Evolutionary conservation across 2,888 invertebrate genomes (phyloP), one percentile per base, ranked within the genome.

Genomic region (Cinara cedri): DNA sequence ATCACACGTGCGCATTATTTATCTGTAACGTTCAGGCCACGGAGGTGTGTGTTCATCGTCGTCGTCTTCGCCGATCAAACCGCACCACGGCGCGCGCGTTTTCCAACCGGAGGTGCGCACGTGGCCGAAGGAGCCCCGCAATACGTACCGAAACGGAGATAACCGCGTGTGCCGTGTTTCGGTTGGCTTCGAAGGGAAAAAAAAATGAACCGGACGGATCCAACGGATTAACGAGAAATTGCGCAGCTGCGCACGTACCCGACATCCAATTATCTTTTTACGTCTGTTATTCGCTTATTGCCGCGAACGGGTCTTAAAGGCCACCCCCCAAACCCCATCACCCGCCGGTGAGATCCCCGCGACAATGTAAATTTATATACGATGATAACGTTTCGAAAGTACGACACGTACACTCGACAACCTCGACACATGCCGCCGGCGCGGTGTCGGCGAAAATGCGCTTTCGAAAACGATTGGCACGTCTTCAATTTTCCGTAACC

Each of bases 401-500:
- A 14, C 74, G 51, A 54, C 74, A 74, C 63, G 63, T 74, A 72
- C 49, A 3, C 26, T 11, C 55, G 11, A n/a, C n/a, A n/a, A n/a
- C n/a, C n/a, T n/a, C n/a, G n/a, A n/a, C n/a, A n/a, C n/a, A n/a
- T n/a, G n/a, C n/a, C n/a, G n/a, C n/a, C n/a, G n/a, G n/a, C 24
- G 21, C 11, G 4, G 16, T n/a, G n/a, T n/a, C 19, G 6, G 13
- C 8, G 49, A 21, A 44, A 72, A 26, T 46, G 46, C 46, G 72
- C 14, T n/a, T 49, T 60, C 46, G 21, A 13, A 78, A 78, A 57
- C 76, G 57, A 60, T 78, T 68, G 68, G 68, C 76, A 78, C 76
- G 76, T 68, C 76, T 78, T 68, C 76, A 78, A 78, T 78, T 68
- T 78, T 66, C 76, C 44, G 66, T 63, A 60, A 78, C 76, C 76